Evolutionary conservation across 2,797 vertebrate species (phyloP).

Genomic region (Huso huso): DNA sequence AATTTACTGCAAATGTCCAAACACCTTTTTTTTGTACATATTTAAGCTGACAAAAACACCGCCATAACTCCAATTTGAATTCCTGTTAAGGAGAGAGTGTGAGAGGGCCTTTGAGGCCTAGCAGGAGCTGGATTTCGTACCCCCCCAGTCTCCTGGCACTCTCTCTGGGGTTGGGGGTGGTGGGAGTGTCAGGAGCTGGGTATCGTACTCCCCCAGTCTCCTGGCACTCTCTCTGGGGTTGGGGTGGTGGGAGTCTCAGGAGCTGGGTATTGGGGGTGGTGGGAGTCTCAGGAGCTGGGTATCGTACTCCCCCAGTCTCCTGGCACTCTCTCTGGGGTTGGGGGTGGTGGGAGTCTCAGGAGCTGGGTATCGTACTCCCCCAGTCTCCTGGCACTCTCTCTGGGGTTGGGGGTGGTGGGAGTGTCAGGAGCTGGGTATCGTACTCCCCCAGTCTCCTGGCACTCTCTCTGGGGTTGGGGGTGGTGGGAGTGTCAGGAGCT

Average conservation of each 20-base stretch:
- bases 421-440: slow-evolving; percentile 29
- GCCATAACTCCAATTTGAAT: no score
- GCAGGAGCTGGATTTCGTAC: slow-evolving; percentile 36
- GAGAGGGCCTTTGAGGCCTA: slow-evolving; percentile 32
- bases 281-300: slow-evolving; percentile 23
- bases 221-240: slow-evolving; percentile 22
- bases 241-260: background rate
- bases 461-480: slow-evolving; percentile 31
- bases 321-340: slow-evolving; percentile 30
- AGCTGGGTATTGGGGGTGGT: slow-evolving; percentile 25
- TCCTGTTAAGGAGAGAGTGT: background rate
- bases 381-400: slow-evolving; percentile 9
- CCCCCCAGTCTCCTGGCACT: slow-evolving; percentile 30
- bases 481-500: slow-evolving; percentile 24
- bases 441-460: slow-evolving; percentile 34
- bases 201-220: slow-evolving; percentile 24
- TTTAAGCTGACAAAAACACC: background rate
- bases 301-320: slow-evolving; percentile 36
- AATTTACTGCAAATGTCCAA: background rate
- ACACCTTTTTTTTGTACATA: background rate
- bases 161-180: slow-evolving; percentile 33
- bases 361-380: slow-evolving; percentile 32
- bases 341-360: slow-evolving; percentile 27
- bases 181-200: slow-evolving; percentile 27
- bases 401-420: slow-evolving; percentile 23